phyloP scores from a whole-genome alignment of 2,888 invertebrate genomes.

The Sacculina carcini region DNA sequence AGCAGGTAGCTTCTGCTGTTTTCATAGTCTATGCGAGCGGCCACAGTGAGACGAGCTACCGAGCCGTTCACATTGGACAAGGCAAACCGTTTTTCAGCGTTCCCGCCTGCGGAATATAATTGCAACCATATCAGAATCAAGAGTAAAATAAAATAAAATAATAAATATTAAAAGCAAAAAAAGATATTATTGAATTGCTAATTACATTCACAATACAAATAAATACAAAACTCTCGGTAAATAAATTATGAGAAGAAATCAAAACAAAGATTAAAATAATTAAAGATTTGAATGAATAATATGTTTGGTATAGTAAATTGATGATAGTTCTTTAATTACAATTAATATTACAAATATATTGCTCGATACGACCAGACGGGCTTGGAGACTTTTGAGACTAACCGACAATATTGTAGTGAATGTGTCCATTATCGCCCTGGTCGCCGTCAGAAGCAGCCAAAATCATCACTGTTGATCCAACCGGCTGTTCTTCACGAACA shows the following conservation, averaged over 20 bases:
- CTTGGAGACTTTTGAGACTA: slow-evolving; percentile 12
- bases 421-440: slow-evolving; percentile 40
- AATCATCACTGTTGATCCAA: slow-evolving; percentile 36
- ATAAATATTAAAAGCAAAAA: background rate
- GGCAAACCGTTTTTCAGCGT: slow-evolving; percentile 34
- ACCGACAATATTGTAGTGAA: slow-evolving; percentile 44
- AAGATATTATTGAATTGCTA: background rate
- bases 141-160: too few relatives aligned
- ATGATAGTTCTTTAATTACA: background rate
- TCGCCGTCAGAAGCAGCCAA: slow-evolving; percentile 46
- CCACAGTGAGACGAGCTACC: slow-evolving; percentile 30
- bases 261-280: background rate
- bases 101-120: slow-evolving; percentile 29
- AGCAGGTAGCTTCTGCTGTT: slow-evolving; percentile 28
- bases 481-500: slow-evolving; percentile 36
- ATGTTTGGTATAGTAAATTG: background rate
- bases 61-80: slow-evolving; percentile 36
- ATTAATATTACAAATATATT: background rate
- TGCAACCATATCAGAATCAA: background rate
- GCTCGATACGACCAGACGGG: background rate
- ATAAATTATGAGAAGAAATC: background rate
- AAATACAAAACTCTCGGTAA: slow-evolving; percentile 2
- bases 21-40: slow-evolving; percentile 38
- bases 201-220: too few relatives aligned
- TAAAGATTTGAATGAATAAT: background rate